Evolutionary conservation across 1,140 invertebrate genomes (phyloP), one percentile per base, ranked within the genome.

Genomic region (Trachelipus rathkii): DNA sequence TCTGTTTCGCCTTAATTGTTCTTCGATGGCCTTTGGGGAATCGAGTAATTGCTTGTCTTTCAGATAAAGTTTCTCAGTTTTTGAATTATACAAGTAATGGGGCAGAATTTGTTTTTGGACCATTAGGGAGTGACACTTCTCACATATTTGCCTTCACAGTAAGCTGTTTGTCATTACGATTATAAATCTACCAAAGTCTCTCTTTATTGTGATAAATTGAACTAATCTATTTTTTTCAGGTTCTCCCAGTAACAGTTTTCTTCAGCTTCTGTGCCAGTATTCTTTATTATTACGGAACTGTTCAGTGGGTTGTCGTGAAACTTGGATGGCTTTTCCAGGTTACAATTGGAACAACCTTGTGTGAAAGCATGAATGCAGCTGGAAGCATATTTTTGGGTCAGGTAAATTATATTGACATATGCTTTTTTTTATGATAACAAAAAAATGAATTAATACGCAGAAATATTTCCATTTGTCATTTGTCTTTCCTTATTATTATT

Each of bases 331-430:
- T 91, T 21, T 84, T 96, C 21, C 90, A 93, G 80, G 83, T 84
- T 1, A 86, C 91, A 4, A 87, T 96, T 83, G 91, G 89, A n/a
- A 97, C 95, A 0, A 95, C 95, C 0, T 91, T 95, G 11, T 95
- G 93, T 71, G 95, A 97, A 86, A 96, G 94, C 73, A 89, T 97
- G 19, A 94, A 91, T 79, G 89, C 93, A n/a, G 91, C 93, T 0
- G 93, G 92, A 0, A 95, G 95, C 84, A 92, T 95, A 15, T 96
- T 97, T 82, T 85, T 97, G 5, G 94, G 95, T 82, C 92, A 92
- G 91, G 92, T 93, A 33, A 33, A 21, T 70, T 21, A 2, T 4
- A 70, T n/a, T 15, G 73, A 82, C 21, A 11, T 23, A 1, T 11
- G 68, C 21, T 8, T 60, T 8, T 60, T 60, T 60, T 60, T 3